Conservation (phyloP, 2,888 invertebrate genomes). For the Cheilosia urbana region DNA sequence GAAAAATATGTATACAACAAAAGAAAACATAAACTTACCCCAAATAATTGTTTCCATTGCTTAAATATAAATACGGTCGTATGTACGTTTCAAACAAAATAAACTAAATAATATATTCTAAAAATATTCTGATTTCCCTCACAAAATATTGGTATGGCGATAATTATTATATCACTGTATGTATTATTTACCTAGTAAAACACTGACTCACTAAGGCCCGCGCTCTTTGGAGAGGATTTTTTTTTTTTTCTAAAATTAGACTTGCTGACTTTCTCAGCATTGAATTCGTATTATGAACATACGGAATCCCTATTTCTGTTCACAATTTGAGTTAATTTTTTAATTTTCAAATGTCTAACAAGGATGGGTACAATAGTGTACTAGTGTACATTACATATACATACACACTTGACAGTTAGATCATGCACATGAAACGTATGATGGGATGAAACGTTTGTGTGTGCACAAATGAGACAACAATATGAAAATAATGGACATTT, state of each 20-base stretch:
- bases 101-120: slow-evolving; percentile 18
- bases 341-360: not conserved
- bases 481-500: slow-evolving; percentile 20
- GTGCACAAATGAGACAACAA: slow-evolving; percentile 41
- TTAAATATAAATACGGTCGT: slow-evolving; percentile 13
- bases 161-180: not conserved
- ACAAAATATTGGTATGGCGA: not conserved
- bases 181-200: slow-evolving; percentile 11
- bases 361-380: not conserved
- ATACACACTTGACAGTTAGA: slow-evolving; percentile 49
- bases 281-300: slow-evolving; percentile 35
- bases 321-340: not conserved
- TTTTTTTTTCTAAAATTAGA: slow-evolving; percentile 29
- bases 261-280: slow-evolving; percentile 7
- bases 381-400: too few relatives aligned
- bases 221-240: slow-evolving; percentile 16
- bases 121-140: slow-evolving; percentile 18
- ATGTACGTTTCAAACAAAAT: slow-evolving; percentile 1
- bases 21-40: slow-evolving; percentile 10
- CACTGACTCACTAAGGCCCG: slow-evolving; percentile 31
- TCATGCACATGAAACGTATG: slow-evolving; percentile 7
- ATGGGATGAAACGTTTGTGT: slow-evolving; percentile 23
- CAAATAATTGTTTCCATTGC: slow-evolving; percentile 7
- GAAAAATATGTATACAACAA: not conserved
- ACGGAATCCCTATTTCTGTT: slow-evolving; percentile 14